These are phyloP conservation scores for Cephalotes varians DNA, from an alignment of 2,888 invertebrate genomes.

Conservation along the genomic window DNA sequence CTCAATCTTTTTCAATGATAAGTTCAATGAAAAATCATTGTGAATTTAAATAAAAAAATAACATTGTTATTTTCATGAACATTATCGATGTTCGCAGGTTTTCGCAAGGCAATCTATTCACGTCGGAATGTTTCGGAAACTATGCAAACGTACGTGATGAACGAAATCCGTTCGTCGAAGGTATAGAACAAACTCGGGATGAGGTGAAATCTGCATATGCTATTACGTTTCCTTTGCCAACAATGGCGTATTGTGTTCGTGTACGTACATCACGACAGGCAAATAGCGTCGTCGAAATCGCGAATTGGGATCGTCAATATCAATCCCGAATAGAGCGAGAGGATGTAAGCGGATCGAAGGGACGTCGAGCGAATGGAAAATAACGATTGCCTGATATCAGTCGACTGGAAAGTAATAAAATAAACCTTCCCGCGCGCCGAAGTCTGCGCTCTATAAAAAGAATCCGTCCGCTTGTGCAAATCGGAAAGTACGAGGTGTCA, in stretches of 20 bases:
- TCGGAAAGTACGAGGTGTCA: conserved; percentile 66
- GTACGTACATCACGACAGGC: conserved; percentile 40
- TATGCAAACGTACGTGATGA: conserved; percentile 30
- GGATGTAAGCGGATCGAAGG: conserved; percentile 68
- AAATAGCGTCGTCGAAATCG: conserved; percentile 61
- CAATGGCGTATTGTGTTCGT: conserved; percentile 42
- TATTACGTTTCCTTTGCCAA: conserved; percentile 49
- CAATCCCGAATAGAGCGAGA: conserved; percentile 65
- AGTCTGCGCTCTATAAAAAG: conserved; percentile 59
- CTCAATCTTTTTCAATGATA: not conserved
- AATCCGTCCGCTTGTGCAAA: conserved; percentile 32
- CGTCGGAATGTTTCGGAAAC: conserved; percentile 29
- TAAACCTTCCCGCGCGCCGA: conserved; percentile 60
- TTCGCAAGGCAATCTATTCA: conserved; percentile 22
- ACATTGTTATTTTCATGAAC: not conserved
- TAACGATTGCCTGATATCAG: conserved; percentile 74
- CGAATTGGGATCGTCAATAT: conserved; percentile 76
- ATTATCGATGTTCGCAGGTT: not conserved
- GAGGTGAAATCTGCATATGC: conserved; percentile 36
- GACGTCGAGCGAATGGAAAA: conserved; percentile 70
- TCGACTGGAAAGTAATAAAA: conserved; percentile 71
- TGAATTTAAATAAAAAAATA: conserved; percentile 11
- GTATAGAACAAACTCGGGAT: not conserved
- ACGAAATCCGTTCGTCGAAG: conserved; percentile 41
- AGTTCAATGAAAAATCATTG: not conserved